These are phyloP conservation scores for Cataglyphis hispanica DNA, from an alignment of 1,140 invertebrate species.

Conservation along the genomic window DNA sequence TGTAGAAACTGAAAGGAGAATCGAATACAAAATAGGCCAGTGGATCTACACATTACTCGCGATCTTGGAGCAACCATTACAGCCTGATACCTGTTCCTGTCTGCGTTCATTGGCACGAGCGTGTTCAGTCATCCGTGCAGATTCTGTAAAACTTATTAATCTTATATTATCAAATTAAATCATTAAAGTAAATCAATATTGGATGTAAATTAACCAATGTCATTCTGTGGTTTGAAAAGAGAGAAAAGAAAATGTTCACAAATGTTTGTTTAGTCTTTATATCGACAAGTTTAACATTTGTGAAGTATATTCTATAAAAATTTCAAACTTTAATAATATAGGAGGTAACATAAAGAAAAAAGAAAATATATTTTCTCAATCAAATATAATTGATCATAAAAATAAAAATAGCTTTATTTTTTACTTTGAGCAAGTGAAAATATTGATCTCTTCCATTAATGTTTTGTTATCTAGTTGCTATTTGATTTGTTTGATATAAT, in stretches of 20 bases:
- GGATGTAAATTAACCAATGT: conserved; percentile 32
- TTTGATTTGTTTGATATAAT: too few species aligned
- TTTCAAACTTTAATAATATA: background rate
- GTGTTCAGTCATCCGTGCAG: conserved; percentile 86
- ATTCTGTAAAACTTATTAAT: conserved; percentile 82
- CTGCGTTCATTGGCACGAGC: conserved; percentile 86
- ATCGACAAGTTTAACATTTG: background rate
- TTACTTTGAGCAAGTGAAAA: too few species aligned
- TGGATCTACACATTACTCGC: conserved; percentile 89
- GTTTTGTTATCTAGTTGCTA: too few species aligned
- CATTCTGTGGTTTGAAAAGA: background rate
- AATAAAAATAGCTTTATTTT: background rate
- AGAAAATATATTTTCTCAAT: too few species aligned
- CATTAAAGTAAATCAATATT: background rate
- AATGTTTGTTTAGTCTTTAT: background rate
- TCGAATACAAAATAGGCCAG: conserved; percentile 82
- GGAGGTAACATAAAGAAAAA: background rate
- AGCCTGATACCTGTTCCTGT: conserved; percentile 87
- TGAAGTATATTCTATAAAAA: background rate
- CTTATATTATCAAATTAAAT: background rate
- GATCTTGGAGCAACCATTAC: conserved; percentile 88
- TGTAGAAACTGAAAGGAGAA: conserved; percentile 81
- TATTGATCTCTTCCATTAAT: too few species aligned
- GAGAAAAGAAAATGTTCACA: background rate
- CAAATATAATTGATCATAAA: background rate